Evolutionary conservation across 1,140 invertebrate genomes (phyloP).

Genomic region (Drosophila truncata): DNA sequence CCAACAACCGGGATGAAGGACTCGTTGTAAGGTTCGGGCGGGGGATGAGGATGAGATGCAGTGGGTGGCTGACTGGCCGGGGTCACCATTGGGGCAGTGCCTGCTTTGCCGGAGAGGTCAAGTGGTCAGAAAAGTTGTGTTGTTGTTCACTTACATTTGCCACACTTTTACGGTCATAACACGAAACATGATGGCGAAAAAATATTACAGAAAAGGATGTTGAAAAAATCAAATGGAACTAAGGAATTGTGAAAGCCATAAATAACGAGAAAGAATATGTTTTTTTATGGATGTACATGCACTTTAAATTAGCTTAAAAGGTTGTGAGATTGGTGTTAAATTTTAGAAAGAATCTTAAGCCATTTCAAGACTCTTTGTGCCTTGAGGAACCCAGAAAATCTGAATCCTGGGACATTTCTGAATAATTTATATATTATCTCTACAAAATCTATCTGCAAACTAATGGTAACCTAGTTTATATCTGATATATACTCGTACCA

Average conservation of each 20-base stretch:
- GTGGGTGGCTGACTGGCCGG: neutral
- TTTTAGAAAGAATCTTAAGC: neutral
- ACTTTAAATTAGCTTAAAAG: neutral
- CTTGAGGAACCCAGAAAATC: too few species aligned
- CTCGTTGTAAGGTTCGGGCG: neutral
- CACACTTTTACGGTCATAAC: constrained; percentile 64
- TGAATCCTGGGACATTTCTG: too few species aligned
- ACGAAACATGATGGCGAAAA: constrained; percentile 47
- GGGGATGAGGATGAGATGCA: neutral
- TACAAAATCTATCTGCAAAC: neutral
- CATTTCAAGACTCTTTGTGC: neutral
- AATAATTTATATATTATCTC: too few species aligned
- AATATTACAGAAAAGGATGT: neutral
- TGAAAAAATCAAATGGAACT: constrained; percentile 22
- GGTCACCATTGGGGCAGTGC: neutral
- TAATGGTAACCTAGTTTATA: neutral
- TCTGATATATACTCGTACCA: too few species aligned
- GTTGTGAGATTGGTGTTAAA: too few species aligned
- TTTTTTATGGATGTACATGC: neutral
- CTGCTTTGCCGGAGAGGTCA: constrained; percentile 18
- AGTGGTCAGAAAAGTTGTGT: constrained; percentile 70
- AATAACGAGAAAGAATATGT: neutral
- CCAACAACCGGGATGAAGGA: constrained; percentile 55
- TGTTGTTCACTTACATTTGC: constrained; percentile 72
- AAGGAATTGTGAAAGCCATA: neutral